Conservation (phyloP, 2,888 invertebrate species). For the Aphodius granarius region DNA sequence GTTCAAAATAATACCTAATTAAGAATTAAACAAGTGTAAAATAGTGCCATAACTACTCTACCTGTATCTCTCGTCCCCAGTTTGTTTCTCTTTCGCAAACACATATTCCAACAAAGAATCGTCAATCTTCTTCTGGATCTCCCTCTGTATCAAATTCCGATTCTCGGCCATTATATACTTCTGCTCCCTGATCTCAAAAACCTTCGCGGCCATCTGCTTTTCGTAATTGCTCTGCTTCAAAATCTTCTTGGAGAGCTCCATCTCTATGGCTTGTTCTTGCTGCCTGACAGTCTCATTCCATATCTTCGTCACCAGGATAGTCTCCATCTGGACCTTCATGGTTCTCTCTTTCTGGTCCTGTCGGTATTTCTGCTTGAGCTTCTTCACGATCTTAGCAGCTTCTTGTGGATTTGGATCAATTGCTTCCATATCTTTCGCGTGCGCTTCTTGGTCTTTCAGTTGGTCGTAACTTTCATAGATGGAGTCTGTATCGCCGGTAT, state of each 20-base stretch:
- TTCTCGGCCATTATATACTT: slow-evolving; percentile 60
- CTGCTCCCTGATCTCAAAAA: slow-evolving; percentile 64
- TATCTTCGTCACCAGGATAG: slow-evolving; percentile 52
- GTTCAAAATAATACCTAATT: slow-evolving; percentile 51
- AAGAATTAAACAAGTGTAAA: background rate
- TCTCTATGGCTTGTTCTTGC: slow-evolving; percentile 58
- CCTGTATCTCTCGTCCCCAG: slow-evolving; percentile 30
- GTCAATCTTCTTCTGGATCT: slow-evolving; percentile 57
- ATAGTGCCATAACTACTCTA: background rate
- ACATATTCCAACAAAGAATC: slow-evolving; percentile 51
- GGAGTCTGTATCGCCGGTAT: slow-evolving; percentile 12
- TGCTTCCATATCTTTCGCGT: slow-evolving; percentile 31
- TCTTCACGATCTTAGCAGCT: slow-evolving; percentile 56
- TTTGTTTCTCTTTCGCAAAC: slow-evolving; percentile 28
- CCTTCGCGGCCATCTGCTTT: slow-evolving; percentile 65
- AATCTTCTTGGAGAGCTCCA: slow-evolving; percentile 59
- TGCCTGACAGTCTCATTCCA: slow-evolving; percentile 59
- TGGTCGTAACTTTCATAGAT: slow-evolving; percentile 32
- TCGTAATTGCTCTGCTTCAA: slow-evolving; percentile 66
- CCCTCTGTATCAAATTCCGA: slow-evolving; percentile 56
- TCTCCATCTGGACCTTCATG: slow-evolving; percentile 55
- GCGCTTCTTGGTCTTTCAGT: slow-evolving; percentile 38
- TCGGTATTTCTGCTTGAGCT: slow-evolving; percentile 54
- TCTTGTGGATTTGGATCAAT: slow-evolving; percentile 38
- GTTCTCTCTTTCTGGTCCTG: slow-evolving; percentile 54